These are phyloP conservation scores for Trachymyrmex cornetzi DNA, from an alignment of 1,140 invertebrate genomes.

Conservation along the genomic window DNA sequence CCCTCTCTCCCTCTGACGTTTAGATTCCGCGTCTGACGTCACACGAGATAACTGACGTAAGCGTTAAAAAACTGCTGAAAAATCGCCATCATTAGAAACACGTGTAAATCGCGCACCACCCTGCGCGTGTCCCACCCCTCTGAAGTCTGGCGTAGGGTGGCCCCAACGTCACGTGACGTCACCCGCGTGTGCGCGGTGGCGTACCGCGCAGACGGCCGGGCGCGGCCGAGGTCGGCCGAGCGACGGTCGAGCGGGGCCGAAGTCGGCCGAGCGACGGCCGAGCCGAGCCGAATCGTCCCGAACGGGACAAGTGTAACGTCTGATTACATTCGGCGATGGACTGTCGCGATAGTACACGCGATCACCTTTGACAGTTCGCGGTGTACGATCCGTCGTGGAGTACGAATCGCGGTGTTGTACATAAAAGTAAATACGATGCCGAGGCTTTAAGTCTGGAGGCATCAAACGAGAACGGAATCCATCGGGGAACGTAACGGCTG, in stretches of 20 bases:
- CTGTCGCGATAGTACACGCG: constrained; percentile 74
- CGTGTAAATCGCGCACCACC: neutral
- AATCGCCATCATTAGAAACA: neutral
- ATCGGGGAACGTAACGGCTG: neutral
- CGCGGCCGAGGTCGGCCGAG: constrained; percentile 42
- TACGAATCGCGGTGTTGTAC: neutral
- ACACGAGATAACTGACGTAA: constrained; percentile 22
- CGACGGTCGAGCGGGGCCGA: constrained; percentile 20
- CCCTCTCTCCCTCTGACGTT: neutral
- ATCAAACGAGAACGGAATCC: neutral
- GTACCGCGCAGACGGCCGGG: constrained; percentile 43
- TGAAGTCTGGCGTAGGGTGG: neutral
- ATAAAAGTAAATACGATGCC: neutral
- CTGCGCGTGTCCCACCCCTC: neutral
- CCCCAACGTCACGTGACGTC: neutral
- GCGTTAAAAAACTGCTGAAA: constrained; percentile 15
- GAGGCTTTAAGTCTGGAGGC: neutral
- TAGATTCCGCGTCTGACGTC: constrained; percentile 15
- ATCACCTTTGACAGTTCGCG: constrained; percentile 73
- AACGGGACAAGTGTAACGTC: constrained; percentile 75
- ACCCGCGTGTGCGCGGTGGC: constrained; percentile 46
- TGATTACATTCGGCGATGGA: constrained; percentile 81
- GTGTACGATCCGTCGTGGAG: neutral
- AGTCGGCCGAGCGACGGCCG: constrained; percentile 32
- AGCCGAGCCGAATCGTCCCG: neutral